A percentile compares a stretch with the other conserved stretches of the same genome.
Conservation (phyloP, 1,140 invertebrate species). For the Lucilia cuprina region DNA sequence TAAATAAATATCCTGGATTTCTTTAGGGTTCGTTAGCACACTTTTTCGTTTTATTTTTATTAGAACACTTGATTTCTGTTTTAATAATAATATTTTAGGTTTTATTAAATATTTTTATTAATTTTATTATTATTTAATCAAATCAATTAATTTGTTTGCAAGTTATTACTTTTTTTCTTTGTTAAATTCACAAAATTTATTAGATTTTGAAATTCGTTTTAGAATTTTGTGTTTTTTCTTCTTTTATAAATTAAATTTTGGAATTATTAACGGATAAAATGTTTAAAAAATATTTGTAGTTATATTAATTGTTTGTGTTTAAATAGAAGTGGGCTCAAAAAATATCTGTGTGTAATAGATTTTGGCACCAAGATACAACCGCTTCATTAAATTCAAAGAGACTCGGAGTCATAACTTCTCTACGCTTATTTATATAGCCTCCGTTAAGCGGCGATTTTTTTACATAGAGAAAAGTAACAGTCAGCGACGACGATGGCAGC, state of each 20-base stretch:
- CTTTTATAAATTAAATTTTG: constrained; percentile 23
- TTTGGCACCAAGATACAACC: constrained; percentile 60
- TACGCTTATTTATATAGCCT: constrained; percentile 63
- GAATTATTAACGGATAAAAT: neutral
- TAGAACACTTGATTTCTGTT: neutral
- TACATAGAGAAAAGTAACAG: constrained; percentile 23
- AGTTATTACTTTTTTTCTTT: constrained; percentile 11
- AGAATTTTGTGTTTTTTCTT: constrained; percentile 8
- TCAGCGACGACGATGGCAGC: neutral
- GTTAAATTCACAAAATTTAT: neutral
- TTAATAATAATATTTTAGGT: neutral
- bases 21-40: neutral
- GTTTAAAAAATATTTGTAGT: constrained; percentile 2
- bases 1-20: neutral
- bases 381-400: constrained; percentile 63
- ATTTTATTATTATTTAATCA: constrained; percentile 28
- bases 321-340: constrained; percentile 16
- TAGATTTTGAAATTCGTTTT: constrained; percentile 14
- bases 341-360: constrained; percentile 19
- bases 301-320: neutral
- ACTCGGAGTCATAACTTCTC: constrained; percentile 61
- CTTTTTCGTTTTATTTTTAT: neutral
- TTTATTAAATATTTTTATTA: constrained; percentile 11
- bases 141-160: neutral
- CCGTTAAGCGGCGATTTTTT: constrained; percentile 45